These are phyloP conservation scores for Parus major DNA, from an alignment of 2,113 vertebrate species.

Conservation along the genomic window DNA sequence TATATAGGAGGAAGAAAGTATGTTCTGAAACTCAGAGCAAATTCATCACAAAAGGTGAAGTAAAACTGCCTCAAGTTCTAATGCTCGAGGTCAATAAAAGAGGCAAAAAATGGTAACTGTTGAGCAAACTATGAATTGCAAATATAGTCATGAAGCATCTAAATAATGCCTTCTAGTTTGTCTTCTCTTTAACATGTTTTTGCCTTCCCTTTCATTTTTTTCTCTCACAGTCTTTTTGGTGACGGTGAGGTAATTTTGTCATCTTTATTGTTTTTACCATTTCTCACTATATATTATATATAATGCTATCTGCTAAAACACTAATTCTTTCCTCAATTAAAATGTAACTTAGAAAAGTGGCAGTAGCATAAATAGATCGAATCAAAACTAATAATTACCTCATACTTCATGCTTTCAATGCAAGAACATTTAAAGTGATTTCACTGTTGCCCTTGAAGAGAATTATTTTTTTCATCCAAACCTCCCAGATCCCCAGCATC, in stretches of 20 bases:
- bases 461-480: background rate
- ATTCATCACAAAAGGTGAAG: background rate
- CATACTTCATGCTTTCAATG: background rate
- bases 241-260: background rate
- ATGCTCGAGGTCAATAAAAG: background rate
- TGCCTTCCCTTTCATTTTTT: background rate
- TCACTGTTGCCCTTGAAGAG: background rate
- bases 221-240: background rate
- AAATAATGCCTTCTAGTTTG: background rate
- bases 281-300: background rate
- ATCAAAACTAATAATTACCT: background rate
- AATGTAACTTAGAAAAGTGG: background rate
- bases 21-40: background rate
- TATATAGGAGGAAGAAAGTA: background rate
- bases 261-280: background rate
- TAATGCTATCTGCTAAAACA: background rate
- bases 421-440: background rate
- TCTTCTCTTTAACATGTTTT: background rate
- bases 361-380: background rate
- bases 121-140: background rate
- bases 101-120: background rate
- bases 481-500: background rate
- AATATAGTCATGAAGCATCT: background rate
- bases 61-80: background rate
- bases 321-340: background rate